Evolutionary conservation across 2,888 invertebrate genomes (phyloP), one percentile per base, ranked within the genome.

Genomic region (Diarsia brunnea): DNA sequence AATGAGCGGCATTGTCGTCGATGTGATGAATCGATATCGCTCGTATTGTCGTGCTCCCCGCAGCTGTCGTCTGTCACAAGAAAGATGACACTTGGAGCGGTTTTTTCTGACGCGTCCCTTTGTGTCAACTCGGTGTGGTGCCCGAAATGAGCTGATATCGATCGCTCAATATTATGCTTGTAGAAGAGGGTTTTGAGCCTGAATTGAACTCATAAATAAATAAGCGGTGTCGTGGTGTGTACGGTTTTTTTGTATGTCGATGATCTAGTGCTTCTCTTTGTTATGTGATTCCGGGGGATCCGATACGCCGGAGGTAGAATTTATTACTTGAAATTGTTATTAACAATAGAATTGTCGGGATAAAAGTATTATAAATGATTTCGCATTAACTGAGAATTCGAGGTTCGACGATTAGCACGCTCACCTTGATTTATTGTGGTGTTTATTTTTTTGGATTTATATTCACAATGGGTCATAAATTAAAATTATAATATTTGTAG

Each of bases 151-250:
- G 94, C 90, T 91, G 95, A 96, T 96, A 96, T 95, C 95, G 95
- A 96, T 96, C 96, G 94, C 93, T 93, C 93, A 94, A 94, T 94
- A 95, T 94, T 94, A 92, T 92, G 91, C 92, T 91, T 90, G 82
- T 88, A 87, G 88, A 91, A 92, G 94, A 94, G 94, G 94, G 95
- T 93, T 92, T 93, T 89, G 94, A 94, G 94, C 94, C 93, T 90
- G 94, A 94, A 95, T 94, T 93, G 94, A 93, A 92, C 94, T 95
- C 95, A 95, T 96, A 96, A 95, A 96, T 96, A 96, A 95, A 95
- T 95, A 95, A 95, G 95, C 94, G 90, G 92, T 94, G 93, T 95
- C 94, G 95, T 94, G 94, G 95, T 92, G 93, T 94, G 94, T 95
- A 93, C 90, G 89, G 87, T 92, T 94, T 84, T 94, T 94, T 92